Conservation (phyloP, 2,113 vertebrate genomes). For the Sprattus sprattus region DNA sequence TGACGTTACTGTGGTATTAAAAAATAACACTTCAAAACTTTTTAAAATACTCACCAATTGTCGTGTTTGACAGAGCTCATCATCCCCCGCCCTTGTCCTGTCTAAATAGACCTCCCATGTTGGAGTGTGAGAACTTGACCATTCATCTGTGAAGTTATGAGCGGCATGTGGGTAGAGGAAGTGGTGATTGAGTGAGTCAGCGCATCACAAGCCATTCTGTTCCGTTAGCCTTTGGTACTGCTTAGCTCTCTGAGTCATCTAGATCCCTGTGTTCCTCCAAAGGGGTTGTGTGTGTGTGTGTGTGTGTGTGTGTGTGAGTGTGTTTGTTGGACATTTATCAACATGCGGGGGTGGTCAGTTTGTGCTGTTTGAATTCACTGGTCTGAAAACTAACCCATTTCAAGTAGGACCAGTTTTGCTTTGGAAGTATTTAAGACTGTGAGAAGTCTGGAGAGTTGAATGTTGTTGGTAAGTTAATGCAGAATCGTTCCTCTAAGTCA, state of each 20-base stretch:
- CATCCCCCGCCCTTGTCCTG: slow-evolving; percentile 3
- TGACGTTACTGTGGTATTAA: background rate
- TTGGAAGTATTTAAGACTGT: slow-evolving; percentile 12
- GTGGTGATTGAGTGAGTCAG: slow-evolving; percentile 70
- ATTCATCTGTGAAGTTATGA: slow-evolving; percentile 72
- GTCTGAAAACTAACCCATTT: slow-evolving; percentile 20
- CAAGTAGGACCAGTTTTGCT: background rate
- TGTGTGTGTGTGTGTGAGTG: slow-evolving; percentile 38
- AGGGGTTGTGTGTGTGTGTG: slow-evolving; percentile 36
- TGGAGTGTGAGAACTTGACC: slow-evolving; percentile 73
- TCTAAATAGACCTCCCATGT: slow-evolving; percentile 52
- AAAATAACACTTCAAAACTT: background rate
- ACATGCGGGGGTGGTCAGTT: slow-evolving; percentile 42
- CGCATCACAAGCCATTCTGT: slow-evolving; percentile 62
- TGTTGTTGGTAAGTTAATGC: background rate
- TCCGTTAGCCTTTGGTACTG: slow-evolving; percentile 57
- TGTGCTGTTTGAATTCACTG: slow-evolving; percentile 37
- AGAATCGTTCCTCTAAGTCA: background rate
- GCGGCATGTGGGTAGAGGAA: slow-evolving; percentile 74
- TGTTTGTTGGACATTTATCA: slow-evolving; percentile 43
- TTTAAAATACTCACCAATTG: background rate
- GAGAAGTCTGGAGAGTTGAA: background rate
- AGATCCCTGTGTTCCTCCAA: slow-evolving; percentile 51
- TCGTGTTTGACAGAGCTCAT: background rate
- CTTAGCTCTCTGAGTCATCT: slow-evolving; percentile 53